Evolutionary conservation across 2,797 vertebrate genomes (phyloP), one percentile per base, ranked within the genome.

Genomic region (Gouania willdenowi): DNA sequence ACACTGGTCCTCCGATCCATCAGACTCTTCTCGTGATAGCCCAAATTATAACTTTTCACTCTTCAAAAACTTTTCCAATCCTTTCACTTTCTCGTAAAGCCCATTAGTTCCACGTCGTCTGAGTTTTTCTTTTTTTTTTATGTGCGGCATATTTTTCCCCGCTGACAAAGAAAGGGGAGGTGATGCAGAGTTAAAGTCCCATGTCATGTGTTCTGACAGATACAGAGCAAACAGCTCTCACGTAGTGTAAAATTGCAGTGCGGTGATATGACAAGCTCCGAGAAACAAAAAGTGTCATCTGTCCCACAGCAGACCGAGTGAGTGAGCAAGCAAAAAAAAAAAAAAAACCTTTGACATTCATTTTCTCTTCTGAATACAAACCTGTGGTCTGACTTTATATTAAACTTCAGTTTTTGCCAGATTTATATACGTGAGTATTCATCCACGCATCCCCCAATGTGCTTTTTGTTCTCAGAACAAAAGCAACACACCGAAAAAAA

Each of bases 61-160:
- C 76, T 66, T 75, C 54, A 71, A 64, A 20, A 83, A 80, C 44
- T 78, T 78, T 84, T 86, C 70, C 70, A 83, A 87, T 87, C 77
- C 78, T 68, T 71, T 64, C 58, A 55, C 29, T 45, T 58, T 81
- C 72, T 74, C 69, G 56, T 79, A 80, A 75, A 75, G 72, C 60
- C 71, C 67, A 84, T 82, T 82, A 71, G 59, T 76, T 82, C 79
- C 55, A 73, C 66, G 70, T 81, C 66, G 73, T 60, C 45, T 51
- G 32, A 52, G 30, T 60, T 66, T 66, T 54, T 59, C 39, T 22
- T 37, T 44, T 41, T 32, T 61, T 38, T 69, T 67, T 57, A 54
- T 50, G n/a, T n/a, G n/a, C n/a, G n/a, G n/a, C n/a, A n/a, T n/a
- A n/a, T n/a, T n/a, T 66, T 62, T 34, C 51, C 20, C 23, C 15